Evolutionary conservation across 2,797 vertebrate genomes (phyloP), one percentile per base, ranked within the genome.

Genomic region (Brotula barbata): DNA sequence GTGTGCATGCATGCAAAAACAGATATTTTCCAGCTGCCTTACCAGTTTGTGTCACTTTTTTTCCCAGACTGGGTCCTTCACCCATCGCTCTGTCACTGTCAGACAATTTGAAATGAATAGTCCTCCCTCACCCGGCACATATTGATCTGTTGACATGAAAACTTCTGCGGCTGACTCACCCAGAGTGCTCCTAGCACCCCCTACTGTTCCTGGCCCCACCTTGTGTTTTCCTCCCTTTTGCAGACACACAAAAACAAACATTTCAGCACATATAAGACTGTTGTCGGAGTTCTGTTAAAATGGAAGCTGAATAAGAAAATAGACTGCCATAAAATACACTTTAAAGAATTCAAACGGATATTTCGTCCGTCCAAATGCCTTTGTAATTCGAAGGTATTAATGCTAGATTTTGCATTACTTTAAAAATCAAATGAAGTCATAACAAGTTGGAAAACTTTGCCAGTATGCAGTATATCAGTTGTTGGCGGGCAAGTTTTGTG

Each of bases 131-230:
- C 69, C 47, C 75, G 48, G 40, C 53, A 51, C 22, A 21, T 82
- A 82, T 85, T 82, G 78, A 89, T 87, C 73, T 75, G 77, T 75
- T 75, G 81, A 85, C 66, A 75, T 25, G 2, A 62, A 76, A 74
- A 52, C 36, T 55, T 58, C 31, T 45, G 22, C 10, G 37, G 60
- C 58, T 76, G 66, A 48, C 67, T 68, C 55, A 65, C 31, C 39
- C 33, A 12, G 17, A 78, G 50, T 10, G 13, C 53, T 65, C 63
- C 61, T 64, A 61, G 71, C 68, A 75, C 79, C 80, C 63, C 75
- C 76, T 67, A 69, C 69, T 74, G 70, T 77, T 56, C 75, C 51
- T 44, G 21, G 42, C 31, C 68, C 40, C 23, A 51, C 41, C 63
- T 22, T 48, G 49, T 28, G 51, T 70, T 41, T 68, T 81, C 58